Percentiles rank a stretch among this genome's conserved stretches.
phyloP scores from a whole-genome alignment of 2,113 vertebrate species.

The Rhizomys pruinosus region DNA sequence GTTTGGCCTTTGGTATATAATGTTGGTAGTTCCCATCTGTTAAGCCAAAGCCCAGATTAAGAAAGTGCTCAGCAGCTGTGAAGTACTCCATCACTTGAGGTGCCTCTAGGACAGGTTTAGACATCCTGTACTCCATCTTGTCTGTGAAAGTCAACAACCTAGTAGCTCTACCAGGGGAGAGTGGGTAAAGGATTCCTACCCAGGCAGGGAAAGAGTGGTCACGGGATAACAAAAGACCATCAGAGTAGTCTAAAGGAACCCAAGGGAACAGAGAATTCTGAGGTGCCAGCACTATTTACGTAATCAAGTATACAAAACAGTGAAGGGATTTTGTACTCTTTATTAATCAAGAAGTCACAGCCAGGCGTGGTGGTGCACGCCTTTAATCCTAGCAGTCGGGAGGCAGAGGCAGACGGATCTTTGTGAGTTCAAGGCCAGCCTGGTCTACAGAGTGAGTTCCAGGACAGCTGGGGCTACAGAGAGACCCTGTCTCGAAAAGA shows the following conservation, averaged over 20 bases:
- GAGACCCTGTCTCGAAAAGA: too few relatives aligned
- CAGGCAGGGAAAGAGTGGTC: neutral
- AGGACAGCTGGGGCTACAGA: too few relatives aligned
- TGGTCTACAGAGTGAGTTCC: too few relatives aligned
- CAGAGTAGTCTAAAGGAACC: neutral
- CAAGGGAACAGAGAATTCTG: neutral
- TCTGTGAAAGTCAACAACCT: neutral
- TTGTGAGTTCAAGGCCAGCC: too few relatives aligned
- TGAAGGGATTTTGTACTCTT: neutral
- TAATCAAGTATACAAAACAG: neutral
- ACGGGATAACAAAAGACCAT: neutral
- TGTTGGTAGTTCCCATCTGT: neutral
- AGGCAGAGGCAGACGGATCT: too few relatives aligned
- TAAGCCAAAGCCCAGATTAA: neutral
- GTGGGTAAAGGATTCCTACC: neutral
- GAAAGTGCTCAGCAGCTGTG: neutral
- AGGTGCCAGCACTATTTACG: neutral
- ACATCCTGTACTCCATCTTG: neutral
- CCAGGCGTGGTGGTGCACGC: too few relatives aligned
- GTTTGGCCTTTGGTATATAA: neutral
- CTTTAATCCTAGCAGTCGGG: too few relatives aligned
- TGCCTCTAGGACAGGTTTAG: neutral
- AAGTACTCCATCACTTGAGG: neutral
- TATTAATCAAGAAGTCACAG: conserved; percentile 32
- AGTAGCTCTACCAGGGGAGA: neutral